Conservation (phyloP, 2,113 vertebrate species). For the Atherinomorus stipes region DNA sequence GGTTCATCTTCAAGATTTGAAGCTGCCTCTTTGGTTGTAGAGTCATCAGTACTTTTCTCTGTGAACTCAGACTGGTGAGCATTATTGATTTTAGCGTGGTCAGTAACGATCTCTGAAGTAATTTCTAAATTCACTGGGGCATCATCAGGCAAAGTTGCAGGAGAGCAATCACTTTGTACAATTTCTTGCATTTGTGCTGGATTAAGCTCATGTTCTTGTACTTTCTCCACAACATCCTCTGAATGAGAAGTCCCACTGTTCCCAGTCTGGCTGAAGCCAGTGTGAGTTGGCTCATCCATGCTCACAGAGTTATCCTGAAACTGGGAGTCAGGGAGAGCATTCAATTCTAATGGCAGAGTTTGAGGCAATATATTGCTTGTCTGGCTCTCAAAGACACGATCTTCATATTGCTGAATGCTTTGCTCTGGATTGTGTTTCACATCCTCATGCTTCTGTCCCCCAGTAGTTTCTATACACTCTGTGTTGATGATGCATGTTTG, state of each 20-base stretch:
- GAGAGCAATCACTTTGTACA: not conserved
- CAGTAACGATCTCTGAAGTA: not conserved
- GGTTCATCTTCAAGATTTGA: not conserved
- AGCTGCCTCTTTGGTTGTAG: not conserved
- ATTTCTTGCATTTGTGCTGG: slow-evolving; percentile 5
- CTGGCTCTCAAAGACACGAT: not conserved
- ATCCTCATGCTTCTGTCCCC: not conserved
- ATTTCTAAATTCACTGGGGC: not conserved
- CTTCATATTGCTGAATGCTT: not conserved
- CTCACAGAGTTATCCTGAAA: not conserved
- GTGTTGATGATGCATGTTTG: not conserved
- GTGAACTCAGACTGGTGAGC: not conserved
- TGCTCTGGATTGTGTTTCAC: not conserved
- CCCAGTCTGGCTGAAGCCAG: no score
- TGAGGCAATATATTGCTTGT: not conserved
- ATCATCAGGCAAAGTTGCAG: not conserved
- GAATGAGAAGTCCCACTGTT: not conserved
- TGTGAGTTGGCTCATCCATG: not conserved
- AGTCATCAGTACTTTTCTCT: not conserved
- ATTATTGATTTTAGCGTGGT: slow-evolving; percentile 7
- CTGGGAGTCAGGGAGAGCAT: not conserved
- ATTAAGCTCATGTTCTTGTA: not conserved
- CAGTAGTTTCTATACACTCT: not conserved
- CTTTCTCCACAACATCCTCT: not conserved
- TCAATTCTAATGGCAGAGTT: not conserved